Evolutionary conservation across 2,888 invertebrate species (phyloP), one percentile per base, ranked within the genome.

Genomic region (Camponotus fellah): DNA sequence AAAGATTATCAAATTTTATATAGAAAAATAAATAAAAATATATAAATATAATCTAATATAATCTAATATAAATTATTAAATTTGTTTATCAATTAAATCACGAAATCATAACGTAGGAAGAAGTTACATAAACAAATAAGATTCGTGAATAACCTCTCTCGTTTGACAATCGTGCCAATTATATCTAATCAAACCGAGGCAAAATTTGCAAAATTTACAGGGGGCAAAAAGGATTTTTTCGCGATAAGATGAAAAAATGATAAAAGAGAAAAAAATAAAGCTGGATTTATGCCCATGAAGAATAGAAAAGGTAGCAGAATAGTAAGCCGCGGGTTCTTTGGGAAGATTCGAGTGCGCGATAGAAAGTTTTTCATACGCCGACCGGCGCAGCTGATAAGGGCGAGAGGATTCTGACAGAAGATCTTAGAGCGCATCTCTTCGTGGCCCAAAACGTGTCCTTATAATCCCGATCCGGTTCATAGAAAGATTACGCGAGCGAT

Each of bases 321-420:
- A 71, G 82, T 66, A 83, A 82, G 58, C 72, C 71, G 74, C 83
- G 75, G 74, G 79, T 87, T 85, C 77, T 68, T 82, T 81, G 71
- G 81, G 77, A 83, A 89, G 90, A 91, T 91, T 90, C 76, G 83
- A 84, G 76, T 82, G 53, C 69, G 86, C 86, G 91, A 91, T 91
- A 88, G 83, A 72, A 82, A 90, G 88, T 91, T 91, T 91, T 91
- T 91, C 91, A 88, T 90, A 86, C 86, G 88, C 83, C 88, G 84
- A 87, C 82, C 88, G 83, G 80, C 80, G 83, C 77, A 53, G 56
- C 65, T 83, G 86, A 88, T 87, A 89, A 90, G 86, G 84, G 83
- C 85, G 83, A 87, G 75, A 46, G 86, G 83, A 87, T 88, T 86
- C 84, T 83, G 76, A 75, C 79, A 84, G 85, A 84, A 79, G 72